phyloP scores from a whole-genome alignment of 2,888 invertebrate genomes.

The Taenaris catops region DNA sequence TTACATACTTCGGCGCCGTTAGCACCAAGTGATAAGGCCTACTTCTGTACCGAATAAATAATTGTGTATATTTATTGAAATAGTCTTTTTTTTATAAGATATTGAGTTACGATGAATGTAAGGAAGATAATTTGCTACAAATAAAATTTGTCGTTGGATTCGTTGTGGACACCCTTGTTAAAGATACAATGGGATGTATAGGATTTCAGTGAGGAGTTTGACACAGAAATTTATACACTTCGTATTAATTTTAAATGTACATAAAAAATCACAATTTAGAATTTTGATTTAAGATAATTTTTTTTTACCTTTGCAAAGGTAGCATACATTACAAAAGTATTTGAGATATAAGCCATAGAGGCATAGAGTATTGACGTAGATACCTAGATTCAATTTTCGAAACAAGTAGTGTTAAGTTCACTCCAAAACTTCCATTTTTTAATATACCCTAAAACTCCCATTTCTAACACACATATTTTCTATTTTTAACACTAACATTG shows the following conservation, averaged over 20 bases:
- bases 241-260: slow-evolving; percentile 20
- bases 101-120: slow-evolving; percentile 15
- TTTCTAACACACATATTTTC: no score
- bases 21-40: slow-evolving; percentile 13
- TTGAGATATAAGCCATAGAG: no score
- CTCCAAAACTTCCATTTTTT: no score
- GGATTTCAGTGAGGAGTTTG: slow-evolving; percentile 14
- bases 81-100: slow-evolving; percentile 13
- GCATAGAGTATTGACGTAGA: no score
- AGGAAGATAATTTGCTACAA: slow-evolving; percentile 62
- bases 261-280: no score
- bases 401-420: no score
- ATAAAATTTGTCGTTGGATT: slow-evolving; percentile 41
- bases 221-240: slow-evolving; percentile 19
- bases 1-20: slow-evolving; percentile 13
- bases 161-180: slow-evolving; percentile 20
- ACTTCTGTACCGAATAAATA: slow-evolving; percentile 28
- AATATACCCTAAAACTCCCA: no score
- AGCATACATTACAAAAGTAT: no score
- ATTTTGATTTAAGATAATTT: no score
- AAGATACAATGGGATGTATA: slow-evolving; percentile 15
- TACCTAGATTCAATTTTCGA: no score
- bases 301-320: no score
- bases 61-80: slow-evolving; percentile 14
- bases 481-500: no score